Base-by-base conservation (phyloP, 2,888 invertebrate species). In the Heteromyza rotundicornis region DNA sequence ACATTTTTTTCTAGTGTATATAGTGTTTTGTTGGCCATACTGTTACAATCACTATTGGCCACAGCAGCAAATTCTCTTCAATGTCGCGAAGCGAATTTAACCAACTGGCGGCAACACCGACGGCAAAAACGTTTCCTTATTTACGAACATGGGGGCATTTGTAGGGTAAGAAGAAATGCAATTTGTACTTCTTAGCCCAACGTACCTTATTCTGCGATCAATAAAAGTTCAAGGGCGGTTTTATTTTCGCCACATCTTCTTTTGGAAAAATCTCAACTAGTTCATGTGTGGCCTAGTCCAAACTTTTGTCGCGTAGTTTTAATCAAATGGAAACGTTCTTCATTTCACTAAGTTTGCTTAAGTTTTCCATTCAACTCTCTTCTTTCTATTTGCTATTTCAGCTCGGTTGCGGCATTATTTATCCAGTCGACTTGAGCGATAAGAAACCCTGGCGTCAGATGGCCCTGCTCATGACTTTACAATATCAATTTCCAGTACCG, bases 401-500 rank as follows among this genome's bases (percentile, higher is more conserved):
- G 79, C 27, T 79, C 14, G 69, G 72, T 1, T 14, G 64, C 7
- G 76, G 79, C 16, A 60, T 66, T 16, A 65, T 71, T 2, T 72
- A 68, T 47, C 78, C 79, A 0, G 68, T 75, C 1, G 67, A 74
- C 17, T 67, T 79, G 5, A 54, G 64, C 23, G 79, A 79, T 47
- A 78, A 73, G 32, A 66, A 64, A 16, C 56, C 64, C 3, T 79
- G 78, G 77, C 76, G 79, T 40, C 74, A 76, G 54, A 56, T 78
- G 59, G 69, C 73, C 47, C 59, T 70, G 70, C 62, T 72, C 0
- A 70, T 73, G 63, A 79, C 77, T 44, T 64, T 71, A 19, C 78
- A 78, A 27, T 77, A 71, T 44, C 76, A 79, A n/a, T 78, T 73
- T 57, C 60, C 63, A 5, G 67, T 76, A 22, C 78, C 79, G 1